Evolutionary conservation across 2,113 vertebrate species (phyloP), one percentile per base, ranked within the genome.

Genomic region (Murina feae): DNA sequence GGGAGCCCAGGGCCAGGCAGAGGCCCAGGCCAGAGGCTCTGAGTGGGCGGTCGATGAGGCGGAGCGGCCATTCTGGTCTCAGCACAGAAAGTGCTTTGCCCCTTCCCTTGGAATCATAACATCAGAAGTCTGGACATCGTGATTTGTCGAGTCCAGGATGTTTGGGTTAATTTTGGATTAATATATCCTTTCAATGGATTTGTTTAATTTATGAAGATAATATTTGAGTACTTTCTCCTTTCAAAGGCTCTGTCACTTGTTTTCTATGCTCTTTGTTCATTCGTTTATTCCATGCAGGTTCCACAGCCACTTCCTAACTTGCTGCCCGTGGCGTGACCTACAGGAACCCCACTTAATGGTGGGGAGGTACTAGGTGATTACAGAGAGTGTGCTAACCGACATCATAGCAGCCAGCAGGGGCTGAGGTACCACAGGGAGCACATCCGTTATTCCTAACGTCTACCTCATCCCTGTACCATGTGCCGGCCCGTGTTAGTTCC

Each of bases 91-190:
- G 44, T 30, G 28, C 79, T 83, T 53, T 63, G 32, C 9, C 17
- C 63, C 63, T 83, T 86, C 37, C 25, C 63, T 74, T 66, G 39
- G 42, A 83, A 66, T n/a, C 42, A 49, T 72, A 42, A 55, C 35
- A 18, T 53, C 32, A 58, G 86, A 81, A 95, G 76, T 39, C 18
- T 53, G 32, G 28, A 28, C 32, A 81, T 65, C 39, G 5, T 90
- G 25, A 63, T 6, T n/a, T 71, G 13, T 86, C 68, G 18, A 23
- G 71, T 72, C 66, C 30, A 1, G 55, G 20, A 79, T 82, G 20
- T 42, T 95, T 60, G 20, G 42, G 53, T 74, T 88, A 76, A 86
- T 35, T 93, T 89, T 37, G 30, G 21, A 60, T 65, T 86, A 95
- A 13, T 32, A 69, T 89, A 35, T 91, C 32, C 11, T 18, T 89